phyloP scores from a whole-genome alignment of 2,113 vertebrate genomes.

The Phoenicopterus ruber region DNA sequence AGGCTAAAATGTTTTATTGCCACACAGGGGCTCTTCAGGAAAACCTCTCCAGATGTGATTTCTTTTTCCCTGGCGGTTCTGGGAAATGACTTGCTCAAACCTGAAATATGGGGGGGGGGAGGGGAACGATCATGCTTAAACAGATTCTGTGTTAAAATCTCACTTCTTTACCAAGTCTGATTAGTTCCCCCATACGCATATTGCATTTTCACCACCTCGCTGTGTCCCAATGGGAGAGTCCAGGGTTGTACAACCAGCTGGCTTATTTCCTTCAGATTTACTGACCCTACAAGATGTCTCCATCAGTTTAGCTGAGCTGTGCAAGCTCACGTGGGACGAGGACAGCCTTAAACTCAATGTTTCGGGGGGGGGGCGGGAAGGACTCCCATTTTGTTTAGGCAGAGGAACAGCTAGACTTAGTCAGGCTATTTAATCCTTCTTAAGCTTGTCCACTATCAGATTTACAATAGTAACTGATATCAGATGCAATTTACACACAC shows the following conservation, averaged over 20 bases:
- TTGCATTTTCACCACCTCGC: not conserved
- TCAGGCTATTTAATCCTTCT: not conserved
- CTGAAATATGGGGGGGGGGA: not conserved
- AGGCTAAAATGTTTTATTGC: not conserved
- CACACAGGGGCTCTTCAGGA: not conserved
- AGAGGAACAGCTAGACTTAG: not conserved
- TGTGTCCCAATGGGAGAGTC: not conserved
- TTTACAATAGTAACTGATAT: not conserved
- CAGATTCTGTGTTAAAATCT: not conserved
- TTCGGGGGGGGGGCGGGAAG: fast-evolving
- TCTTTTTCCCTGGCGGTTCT: not conserved
- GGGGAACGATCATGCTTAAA: not conserved
- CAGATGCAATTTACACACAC: not conserved
- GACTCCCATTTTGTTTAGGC: not conserved
- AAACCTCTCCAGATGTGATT: not conserved
- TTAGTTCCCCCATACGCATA: not conserved
- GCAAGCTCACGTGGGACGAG: not conserved
- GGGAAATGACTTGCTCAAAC: not conserved
- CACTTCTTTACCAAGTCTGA: not conserved
- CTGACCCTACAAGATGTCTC: too few species aligned
- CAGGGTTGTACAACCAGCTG: not conserved
- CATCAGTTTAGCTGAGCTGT: not conserved
- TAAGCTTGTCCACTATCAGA: not conserved
- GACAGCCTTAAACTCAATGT: not conserved
- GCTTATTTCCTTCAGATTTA: not conserved